Percentiles rank a stretch among this genome's conserved stretches.
phyloP scores from a whole-genome alignment of 2,113 vertebrate genomes.

The Rhinogobius similis region DNA sequence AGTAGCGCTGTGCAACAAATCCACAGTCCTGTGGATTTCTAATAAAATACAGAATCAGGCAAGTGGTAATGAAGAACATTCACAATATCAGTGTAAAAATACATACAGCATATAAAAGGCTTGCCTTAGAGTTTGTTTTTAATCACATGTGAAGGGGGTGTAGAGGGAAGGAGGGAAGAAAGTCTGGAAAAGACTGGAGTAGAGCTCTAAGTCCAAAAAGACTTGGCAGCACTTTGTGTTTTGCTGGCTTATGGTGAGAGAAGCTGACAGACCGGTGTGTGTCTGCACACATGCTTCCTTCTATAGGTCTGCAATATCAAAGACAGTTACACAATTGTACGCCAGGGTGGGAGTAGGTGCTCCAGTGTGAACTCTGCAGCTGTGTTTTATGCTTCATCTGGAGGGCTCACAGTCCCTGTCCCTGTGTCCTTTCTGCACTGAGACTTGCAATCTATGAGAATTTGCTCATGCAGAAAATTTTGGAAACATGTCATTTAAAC shows the following conservation, averaged over 20 bases:
- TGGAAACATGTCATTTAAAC: background rate
- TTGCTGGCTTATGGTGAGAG: slow-evolving; percentile 45
- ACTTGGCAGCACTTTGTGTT: slow-evolving; percentile 62
- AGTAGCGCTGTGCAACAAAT: slow-evolving; percentile 40
- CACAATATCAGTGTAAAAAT: background rate
- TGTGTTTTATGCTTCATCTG: slow-evolving; percentile 27
- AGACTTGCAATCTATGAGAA: background rate
- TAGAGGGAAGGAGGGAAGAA: slow-evolving; percentile 36
- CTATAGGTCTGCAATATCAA: slow-evolving; percentile 26
- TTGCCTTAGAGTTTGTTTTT: slow-evolving; percentile 1
- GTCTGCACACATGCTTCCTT: slow-evolving; percentile 31
- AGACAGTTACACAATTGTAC: slow-evolving; percentile 37
- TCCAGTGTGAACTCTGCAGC: slow-evolving; percentile 42
- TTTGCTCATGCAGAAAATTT: slow-evolving; percentile 2
- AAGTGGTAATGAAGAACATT: background rate
- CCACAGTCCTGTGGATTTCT: slow-evolving; percentile 46
- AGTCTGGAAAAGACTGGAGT: slow-evolving; percentile 71
- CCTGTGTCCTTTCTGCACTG: background rate
- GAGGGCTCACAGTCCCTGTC: background rate
- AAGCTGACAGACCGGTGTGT: slow-evolving; percentile 37
- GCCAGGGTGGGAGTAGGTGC: slow-evolving; percentile 30
- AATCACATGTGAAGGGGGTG: slow-evolving; percentile 41
- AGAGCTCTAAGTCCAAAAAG: slow-evolving; percentile 64
- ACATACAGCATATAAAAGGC: slow-evolving; percentile 36
- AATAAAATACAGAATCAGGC: background rate